Evolutionary conservation across 2,888 invertebrate genomes (phyloP).

Genomic region (Idaea aversata): DNA sequence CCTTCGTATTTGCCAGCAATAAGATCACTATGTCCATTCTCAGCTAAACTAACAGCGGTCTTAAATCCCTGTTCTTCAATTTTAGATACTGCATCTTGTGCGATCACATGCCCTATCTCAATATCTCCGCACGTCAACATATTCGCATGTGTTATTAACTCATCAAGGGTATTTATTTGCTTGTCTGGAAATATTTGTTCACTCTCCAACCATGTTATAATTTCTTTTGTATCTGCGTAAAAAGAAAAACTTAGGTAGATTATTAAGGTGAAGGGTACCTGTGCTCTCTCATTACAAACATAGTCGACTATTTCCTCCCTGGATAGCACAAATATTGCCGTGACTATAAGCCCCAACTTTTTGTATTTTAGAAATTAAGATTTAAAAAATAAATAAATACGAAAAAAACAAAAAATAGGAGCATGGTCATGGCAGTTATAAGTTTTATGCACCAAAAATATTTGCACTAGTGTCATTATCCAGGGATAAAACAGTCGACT

Average conservation of each 20-base stretch:
- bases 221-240: constrained; percentile 21
- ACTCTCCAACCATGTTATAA: constrained; percentile 54
- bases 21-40: constrained; percentile 86
- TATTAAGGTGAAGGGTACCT: constrained; percentile 3
- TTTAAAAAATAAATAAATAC: too few relatives aligned
- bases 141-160: constrained; percentile 55
- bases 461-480: too few relatives aligned
- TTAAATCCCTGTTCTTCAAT: constrained; percentile 48
- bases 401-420: too few relatives aligned
- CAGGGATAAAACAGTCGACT: too few relatives aligned
- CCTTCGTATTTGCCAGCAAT: constrained; percentile 90
- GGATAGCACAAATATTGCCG: too few relatives aligned
- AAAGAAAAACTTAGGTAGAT: not conserved
- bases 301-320: too few relatives aligned
- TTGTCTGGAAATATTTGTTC: constrained; percentile 51
- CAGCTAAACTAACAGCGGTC: constrained; percentile 74
- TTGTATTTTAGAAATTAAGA: too few relatives aligned
- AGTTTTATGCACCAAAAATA: too few relatives aligned
- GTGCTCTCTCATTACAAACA: too few relatives aligned
- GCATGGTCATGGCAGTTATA: too few relatives aligned
- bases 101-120: constrained; percentile 70
- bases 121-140: constrained; percentile 66
- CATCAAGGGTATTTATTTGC: constrained; percentile 51
- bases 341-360: too few relatives aligned
- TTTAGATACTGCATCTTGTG: constrained; percentile 56